Evolutionary conservation across 2,113 vertebrate genomes (phyloP).

Genomic region (Bucco capensis): DNA sequence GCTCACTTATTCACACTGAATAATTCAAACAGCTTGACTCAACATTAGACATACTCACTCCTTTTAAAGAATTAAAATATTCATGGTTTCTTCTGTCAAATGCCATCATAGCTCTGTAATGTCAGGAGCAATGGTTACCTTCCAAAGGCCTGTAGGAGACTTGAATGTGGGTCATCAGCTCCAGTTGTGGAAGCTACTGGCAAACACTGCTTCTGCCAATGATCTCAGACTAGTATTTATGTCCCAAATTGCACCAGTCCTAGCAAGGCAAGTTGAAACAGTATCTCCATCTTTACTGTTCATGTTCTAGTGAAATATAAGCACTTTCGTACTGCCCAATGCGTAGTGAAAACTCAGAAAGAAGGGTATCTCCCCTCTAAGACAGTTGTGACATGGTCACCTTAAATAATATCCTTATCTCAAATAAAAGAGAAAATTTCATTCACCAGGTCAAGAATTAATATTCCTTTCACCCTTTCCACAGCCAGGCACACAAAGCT

Average conservation of each 20-base stretch:
- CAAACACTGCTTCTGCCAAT: not conserved
- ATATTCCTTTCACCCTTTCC: not conserved
- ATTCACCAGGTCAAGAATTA: not conserved
- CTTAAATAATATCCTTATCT: not conserved
- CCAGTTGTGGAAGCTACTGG: not conserved
- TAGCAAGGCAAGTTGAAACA: not conserved
- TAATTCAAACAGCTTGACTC: constrained; percentile 58
- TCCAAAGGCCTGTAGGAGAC: not conserved
- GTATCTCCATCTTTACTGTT: not conserved
- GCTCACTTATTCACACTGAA: constrained; percentile 67
- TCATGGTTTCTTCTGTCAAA: constrained; percentile 55
- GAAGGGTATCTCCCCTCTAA: not conserved
- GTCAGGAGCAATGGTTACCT: constrained; percentile 12
- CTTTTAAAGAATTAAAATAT: constrained; percentile 60
- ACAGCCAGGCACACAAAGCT: not conserved
- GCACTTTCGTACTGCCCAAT: not conserved
- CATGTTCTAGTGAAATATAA: not conserved
- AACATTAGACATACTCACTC: constrained; percentile 14
- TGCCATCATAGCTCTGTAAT: constrained; percentile 9
- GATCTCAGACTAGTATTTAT: not conserved
- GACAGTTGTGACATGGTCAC: not conserved
- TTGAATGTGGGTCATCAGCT: not conserved
- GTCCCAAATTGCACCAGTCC: not conserved
- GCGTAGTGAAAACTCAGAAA: not conserved
- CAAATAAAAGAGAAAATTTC: not conserved